These are phyloP conservation scores for Catocala nupta DNA, from an alignment of 2,888 invertebrate genomes.

Conservation along the genomic window DNA sequence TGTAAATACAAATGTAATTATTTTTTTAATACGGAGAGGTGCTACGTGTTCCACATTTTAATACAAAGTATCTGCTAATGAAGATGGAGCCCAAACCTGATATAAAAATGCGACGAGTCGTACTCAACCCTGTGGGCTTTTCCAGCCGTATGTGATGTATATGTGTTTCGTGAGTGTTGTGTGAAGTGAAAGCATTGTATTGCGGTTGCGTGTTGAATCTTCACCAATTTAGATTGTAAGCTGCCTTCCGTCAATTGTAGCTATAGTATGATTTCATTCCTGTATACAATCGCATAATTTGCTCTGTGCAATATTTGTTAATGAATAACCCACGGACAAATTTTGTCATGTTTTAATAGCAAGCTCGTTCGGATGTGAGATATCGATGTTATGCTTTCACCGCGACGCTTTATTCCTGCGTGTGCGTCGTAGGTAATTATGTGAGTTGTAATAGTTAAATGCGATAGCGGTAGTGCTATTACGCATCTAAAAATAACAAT, in stretches of 20 bases:
- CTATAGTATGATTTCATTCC: slow-evolving; percentile 59
- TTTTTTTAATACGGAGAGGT: slow-evolving; percentile 41
- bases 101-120: slow-evolving; percentile 23
- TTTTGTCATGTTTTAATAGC: slow-evolving; percentile 28
- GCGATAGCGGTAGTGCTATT: slow-evolving; percentile 38
- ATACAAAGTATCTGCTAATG: slow-evolving; percentile 24
- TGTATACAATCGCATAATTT: slow-evolving; percentile 38
- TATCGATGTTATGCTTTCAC: slow-evolving; percentile 37
- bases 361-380: slow-evolving; percentile 37
- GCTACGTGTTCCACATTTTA: slow-evolving; percentile 39
- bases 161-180: slow-evolving; percentile 34
- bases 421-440: slow-evolving; percentile 32
- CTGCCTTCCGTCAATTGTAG: slow-evolving; percentile 56
- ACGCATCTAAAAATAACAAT: slow-evolving; percentile 30
- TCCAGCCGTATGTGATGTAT: slow-evolving; percentile 23
- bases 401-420: slow-evolving; percentile 38
- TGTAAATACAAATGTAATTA: slow-evolving; percentile 32
- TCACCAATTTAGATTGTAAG: slow-evolving; percentile 53
- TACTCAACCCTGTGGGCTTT: slow-evolving; percentile 22
- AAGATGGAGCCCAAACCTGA: slow-evolving; percentile 17
- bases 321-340: slow-evolving; percentile 9
- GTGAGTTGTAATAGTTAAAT: slow-evolving; percentile 37
- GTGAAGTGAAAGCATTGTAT: slow-evolving; percentile 34
- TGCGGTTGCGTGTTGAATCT: slow-evolving; percentile 36
- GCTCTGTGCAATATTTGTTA: slow-evolving; percentile 29